Conservation (phyloP, 2,113 vertebrate genomes). For the Guaruba guarouba region DNA sequence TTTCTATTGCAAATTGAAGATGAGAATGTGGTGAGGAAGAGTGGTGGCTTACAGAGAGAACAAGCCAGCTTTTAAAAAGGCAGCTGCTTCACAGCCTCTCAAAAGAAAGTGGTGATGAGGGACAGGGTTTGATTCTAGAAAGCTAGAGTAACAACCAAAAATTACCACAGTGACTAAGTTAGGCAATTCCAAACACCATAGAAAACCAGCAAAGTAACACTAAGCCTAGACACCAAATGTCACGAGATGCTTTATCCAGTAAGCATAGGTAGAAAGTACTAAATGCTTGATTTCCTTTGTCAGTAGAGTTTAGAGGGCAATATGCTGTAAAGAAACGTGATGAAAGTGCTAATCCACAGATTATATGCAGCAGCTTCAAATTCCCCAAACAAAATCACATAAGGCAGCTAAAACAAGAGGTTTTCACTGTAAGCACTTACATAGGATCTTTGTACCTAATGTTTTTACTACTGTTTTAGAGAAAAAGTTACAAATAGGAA, state of each 20-base stretch:
- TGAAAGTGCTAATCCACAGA: not conserved
- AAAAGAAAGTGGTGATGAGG: not conserved
- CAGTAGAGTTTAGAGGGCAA: not conserved
- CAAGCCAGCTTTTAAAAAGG: not conserved
- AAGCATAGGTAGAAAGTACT: not conserved
- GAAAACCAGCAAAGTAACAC: not conserved
- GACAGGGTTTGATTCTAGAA: not conserved
- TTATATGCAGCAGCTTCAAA: not conserved
- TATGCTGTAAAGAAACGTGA: not conserved
- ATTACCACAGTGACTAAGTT: not conserved
- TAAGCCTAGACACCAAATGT: not conserved
- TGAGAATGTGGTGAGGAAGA: not conserved
- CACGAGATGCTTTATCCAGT: not conserved
- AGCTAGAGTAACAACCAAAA: not conserved
- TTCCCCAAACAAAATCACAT: not conserved
- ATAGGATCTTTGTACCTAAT: not conserved
- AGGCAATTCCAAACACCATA: not conserved
- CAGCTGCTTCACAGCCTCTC: not conserved
- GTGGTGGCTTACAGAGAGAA: not conserved
- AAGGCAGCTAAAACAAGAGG: not conserved
- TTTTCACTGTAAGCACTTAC: not conserved
- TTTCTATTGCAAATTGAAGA: not conserved
- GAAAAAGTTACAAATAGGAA: not conserved
- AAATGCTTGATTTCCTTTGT: not conserved
- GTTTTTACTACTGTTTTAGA: not conserved